These are phyloP conservation scores for Parapsyche elsis DNA, from an alignment of 1,140 invertebrate genomes.

Conservation along the genomic window DNA sequence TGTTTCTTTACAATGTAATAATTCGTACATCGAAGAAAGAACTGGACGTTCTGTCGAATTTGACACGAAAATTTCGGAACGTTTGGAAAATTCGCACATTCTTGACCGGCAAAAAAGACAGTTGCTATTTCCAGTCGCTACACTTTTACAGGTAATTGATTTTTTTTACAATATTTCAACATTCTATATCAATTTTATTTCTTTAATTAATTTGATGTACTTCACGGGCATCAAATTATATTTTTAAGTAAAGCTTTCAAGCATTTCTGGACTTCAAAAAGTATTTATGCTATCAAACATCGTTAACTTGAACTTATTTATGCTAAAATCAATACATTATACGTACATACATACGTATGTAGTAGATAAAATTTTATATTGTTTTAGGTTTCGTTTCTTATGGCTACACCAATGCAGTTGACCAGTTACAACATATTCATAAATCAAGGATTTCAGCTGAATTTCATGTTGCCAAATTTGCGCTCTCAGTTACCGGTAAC, in stretches of 20 bases:
- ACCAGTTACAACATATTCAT: slow-evolving; percentile 58
- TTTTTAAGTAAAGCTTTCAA: too few relatives aligned
- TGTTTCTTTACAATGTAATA: not conserved
- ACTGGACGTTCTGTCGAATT: not conserved
- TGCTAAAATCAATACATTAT: too few relatives aligned
- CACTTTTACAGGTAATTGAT: slow-evolving; percentile 60
- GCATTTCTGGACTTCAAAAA: too few relatives aligned
- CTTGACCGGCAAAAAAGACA: slow-evolving; percentile 58
- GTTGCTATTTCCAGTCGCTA: slow-evolving; percentile 62
- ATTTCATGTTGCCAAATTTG: slow-evolving; percentile 64
- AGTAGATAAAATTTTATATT: too few relatives aligned
- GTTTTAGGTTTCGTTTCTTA: slow-evolving; percentile 61
- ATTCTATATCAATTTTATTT: slow-evolving; percentile 6
- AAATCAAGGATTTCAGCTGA: slow-evolving; percentile 64
- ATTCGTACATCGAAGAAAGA: not conserved
- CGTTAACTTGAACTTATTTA: too few relatives aligned
- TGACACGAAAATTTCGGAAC: not conserved
- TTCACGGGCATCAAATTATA: too few relatives aligned
- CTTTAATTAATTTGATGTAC: too few relatives aligned
- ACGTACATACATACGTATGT: too few relatives aligned
- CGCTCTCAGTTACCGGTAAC: slow-evolving; percentile 62
- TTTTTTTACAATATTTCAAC: slow-evolving; percentile 3
- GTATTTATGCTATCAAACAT: too few relatives aligned
- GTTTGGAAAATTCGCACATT: not conserved
- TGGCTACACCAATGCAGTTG: slow-evolving; percentile 60